Percentiles rank a stretch among this genome's conserved stretches.
These are phyloP conservation scores for Xenus cinereus DNA, from an alignment of 2,113 vertebrate species.

Conservation along the genomic window DNA sequence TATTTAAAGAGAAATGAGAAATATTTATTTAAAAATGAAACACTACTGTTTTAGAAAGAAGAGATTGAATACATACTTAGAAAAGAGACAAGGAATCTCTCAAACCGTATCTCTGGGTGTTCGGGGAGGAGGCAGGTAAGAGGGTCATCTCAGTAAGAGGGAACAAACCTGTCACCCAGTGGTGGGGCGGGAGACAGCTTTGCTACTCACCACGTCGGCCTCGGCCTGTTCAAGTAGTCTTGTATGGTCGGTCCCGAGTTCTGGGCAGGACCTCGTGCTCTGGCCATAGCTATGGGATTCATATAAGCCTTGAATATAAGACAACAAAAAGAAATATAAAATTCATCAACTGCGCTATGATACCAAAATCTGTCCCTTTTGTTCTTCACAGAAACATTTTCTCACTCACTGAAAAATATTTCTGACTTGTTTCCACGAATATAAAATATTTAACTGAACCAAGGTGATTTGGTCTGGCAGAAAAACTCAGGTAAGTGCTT, in stretches of 20 bases:
- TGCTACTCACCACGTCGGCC: constrained; percentile 92
- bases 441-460: background rate
- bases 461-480: background rate
- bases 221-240: constrained; percentile 95
- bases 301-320: constrained; percentile 86
- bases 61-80: background rate
- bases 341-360: background rate
- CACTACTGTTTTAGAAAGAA: background rate
- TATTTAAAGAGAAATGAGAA: background rate
- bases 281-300: constrained; percentile 96
- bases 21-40: background rate
- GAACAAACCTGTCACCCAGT: background rate
- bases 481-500: background rate
- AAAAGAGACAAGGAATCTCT: background rate
- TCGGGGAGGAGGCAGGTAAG: background rate
- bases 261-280: constrained; percentile 87
- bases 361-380: background rate
- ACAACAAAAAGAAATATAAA: constrained; percentile 19
- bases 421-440: background rate
- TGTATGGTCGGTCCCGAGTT: constrained; percentile 92
- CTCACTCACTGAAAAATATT: background rate
- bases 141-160: background rate
- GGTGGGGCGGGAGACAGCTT: background rate
- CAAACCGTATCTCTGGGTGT: background rate
- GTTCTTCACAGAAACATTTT: background rate